A percentile compares a stretch with the other conserved stretches of the same genome.
phyloP scores from a whole-genome alignment of 2,888 invertebrate species.

The Cryptocephalus moraei region DNA sequence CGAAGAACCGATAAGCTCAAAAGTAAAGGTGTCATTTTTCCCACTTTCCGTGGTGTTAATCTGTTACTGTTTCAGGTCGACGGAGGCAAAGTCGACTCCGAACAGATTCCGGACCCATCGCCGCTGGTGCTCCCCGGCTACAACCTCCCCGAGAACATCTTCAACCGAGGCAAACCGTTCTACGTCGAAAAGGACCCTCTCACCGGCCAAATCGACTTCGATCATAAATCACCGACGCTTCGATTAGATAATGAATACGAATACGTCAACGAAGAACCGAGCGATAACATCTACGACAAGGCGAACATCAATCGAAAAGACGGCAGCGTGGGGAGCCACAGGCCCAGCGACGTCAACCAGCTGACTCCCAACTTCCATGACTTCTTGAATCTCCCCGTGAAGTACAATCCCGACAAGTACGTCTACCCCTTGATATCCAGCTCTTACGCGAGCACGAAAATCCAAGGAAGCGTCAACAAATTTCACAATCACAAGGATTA shows the following conservation, averaged over 20 bases:
- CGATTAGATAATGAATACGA: slow-evolving; percentile 27
- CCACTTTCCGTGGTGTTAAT: no score
- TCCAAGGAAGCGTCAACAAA: slow-evolving; percentile 53
- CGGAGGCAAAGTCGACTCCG: slow-evolving; percentile 10
- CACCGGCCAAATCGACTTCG: slow-evolving; percentile 55
- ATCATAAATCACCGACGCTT: slow-evolving; percentile 41
- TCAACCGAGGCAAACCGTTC: slow-evolving; percentile 61
- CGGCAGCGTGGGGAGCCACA: slow-evolving; percentile 31
- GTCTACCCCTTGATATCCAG: slow-evolving; percentile 60
- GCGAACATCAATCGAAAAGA: slow-evolving; percentile 40
- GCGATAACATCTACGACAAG: slow-evolving; percentile 31
- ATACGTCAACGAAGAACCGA: slow-evolving; percentile 26
- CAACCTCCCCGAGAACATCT: slow-evolving; percentile 46
- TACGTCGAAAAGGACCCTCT: slow-evolving; percentile 58
- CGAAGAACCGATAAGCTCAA: background rate
- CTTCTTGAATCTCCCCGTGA: slow-evolving; percentile 56
- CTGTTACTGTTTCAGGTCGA: no score
- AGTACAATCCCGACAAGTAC: slow-evolving; percentile 57
- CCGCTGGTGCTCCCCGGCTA: slow-evolving; percentile 36
- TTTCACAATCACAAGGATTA: slow-evolving; percentile 42
- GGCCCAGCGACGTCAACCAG: slow-evolving; percentile 52
- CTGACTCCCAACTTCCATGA: slow-evolving; percentile 56
- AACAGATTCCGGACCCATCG: slow-evolving; percentile 36
- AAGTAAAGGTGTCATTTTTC: background rate
- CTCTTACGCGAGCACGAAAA: slow-evolving; percentile 62